These are phyloP conservation scores for Coreoperca whiteheadi DNA, from an alignment of 2,113 vertebrate genomes.

Conservation along the genomic window DNA sequence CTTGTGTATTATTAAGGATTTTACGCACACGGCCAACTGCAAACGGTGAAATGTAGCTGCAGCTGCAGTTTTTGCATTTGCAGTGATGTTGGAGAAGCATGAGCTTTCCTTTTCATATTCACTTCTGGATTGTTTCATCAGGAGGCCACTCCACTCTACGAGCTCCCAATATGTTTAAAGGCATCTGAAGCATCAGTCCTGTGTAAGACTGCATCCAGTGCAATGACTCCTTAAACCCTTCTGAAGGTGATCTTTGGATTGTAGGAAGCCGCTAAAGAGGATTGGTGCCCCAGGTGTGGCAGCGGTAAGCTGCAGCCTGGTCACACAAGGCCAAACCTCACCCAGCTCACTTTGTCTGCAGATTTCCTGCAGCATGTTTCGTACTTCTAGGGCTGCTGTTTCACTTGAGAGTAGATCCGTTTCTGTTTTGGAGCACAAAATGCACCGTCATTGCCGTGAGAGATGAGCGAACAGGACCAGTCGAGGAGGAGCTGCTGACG, in stretches of 20 bases:
- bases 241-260: slow-evolving; percentile 70
- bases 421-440: neutral
- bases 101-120: neutral
- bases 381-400: rapidly evolving
- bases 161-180: too few species aligned
- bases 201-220: neutral
- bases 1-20: neutral
- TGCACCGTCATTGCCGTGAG: neutral
- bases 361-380: neutral
- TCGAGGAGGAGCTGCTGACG: neutral
- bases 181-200: neutral
- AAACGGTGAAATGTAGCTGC: neutral
- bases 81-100: neutral
- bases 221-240: slow-evolving; percentile 47
- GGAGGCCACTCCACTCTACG: neutral
- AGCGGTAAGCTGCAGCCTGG: slow-evolving; percentile 51
- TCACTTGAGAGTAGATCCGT: neutral
- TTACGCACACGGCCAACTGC: neutral
- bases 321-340: slow-evolving; percentile 25
- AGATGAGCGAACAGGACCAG: neutral
- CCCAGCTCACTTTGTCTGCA: neutral
- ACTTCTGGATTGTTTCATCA: neutral
- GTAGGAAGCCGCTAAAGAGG: slow-evolving; percentile 60
- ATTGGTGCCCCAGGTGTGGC: slow-evolving; percentile 57
- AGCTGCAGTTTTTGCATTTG: neutral